Percentiles rank a stretch among this genome's conserved stretches.
These are phyloP conservation scores for Zoanthus sociatus DNA, from an alignment of 92 coral and sea anemone species.

Conservation along the genomic window DNA sequence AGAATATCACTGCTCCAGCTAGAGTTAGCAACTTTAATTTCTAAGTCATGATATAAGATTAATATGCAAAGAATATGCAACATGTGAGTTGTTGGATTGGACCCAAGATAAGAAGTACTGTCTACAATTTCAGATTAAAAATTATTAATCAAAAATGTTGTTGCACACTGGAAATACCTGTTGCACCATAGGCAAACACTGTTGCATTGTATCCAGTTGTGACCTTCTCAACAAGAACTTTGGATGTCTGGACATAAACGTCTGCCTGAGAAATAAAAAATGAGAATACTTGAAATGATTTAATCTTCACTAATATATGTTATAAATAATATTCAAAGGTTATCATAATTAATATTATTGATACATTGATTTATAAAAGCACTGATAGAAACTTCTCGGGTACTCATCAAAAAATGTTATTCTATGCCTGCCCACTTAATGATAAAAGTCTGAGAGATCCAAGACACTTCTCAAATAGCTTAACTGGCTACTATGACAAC, in stretches of 20 bases:
- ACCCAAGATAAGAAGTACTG: no score
- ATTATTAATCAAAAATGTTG: neutral
- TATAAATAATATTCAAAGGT: neutral
- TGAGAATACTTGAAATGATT: neutral
- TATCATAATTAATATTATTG: neutral
- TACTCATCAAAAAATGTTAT: no score
- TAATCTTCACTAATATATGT: neutral
- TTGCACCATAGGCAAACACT: conserved; percentile 94
- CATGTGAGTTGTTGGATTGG: no score
- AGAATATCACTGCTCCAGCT: no score
- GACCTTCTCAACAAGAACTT: conserved; percentile 80
- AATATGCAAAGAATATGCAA: no score
- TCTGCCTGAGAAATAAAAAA: conserved; percentile 59
- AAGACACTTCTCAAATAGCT: no score
- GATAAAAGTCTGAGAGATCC: no score
- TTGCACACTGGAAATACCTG: conserved; percentile 50
- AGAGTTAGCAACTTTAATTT: no score
- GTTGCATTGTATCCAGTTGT: conserved; percentile 86
- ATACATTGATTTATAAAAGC: no score
- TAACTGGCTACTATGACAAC: neutral
- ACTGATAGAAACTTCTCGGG: no score
- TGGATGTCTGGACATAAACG: conserved; percentile 72
- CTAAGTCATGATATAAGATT: no score
- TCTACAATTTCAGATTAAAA: neutral
- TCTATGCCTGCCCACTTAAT: no score